These are phyloP conservation scores for Babylonia areolata DNA, from an alignment of 1,140 invertebrate species.

Conservation along the genomic window DNA sequence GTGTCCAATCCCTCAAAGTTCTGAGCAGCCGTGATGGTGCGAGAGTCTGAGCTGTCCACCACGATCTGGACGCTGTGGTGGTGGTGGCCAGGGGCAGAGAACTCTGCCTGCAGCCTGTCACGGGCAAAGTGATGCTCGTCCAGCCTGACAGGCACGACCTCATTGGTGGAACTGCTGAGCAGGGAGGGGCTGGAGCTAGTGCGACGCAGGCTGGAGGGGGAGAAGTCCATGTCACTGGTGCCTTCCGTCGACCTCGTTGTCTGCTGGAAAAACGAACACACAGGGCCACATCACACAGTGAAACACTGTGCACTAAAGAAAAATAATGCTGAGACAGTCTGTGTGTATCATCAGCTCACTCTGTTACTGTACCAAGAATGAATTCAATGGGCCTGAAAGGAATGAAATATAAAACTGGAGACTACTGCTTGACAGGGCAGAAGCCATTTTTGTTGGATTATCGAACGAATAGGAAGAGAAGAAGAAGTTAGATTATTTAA, in stretches of 20 bases:
- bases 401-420: no score
- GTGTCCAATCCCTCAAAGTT: conserved; percentile 36
- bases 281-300: no score
- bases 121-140: background rate
- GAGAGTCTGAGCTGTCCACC: background rate
- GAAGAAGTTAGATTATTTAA: no score
- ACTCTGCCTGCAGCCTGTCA: background rate
- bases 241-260: background rate
- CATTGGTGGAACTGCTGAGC: conserved; percentile 40
- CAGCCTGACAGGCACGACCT: background rate
- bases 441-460: no score
- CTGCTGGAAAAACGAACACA: no score
- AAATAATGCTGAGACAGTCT: no score
- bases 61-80: conserved; percentile 8
- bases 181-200: conserved; percentile 64
- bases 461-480: no score
- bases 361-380: no score
- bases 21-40: background rate
- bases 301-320: no score
- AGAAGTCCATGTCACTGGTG: conserved; percentile 35
- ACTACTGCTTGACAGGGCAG: no score
- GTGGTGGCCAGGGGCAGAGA: background rate
- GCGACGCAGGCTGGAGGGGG: conserved; percentile 45
- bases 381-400: no score
- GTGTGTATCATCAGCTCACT: no score